Conservation (phyloP, 1,140 invertebrate genomes). For the Drosophila busckii region DNA sequence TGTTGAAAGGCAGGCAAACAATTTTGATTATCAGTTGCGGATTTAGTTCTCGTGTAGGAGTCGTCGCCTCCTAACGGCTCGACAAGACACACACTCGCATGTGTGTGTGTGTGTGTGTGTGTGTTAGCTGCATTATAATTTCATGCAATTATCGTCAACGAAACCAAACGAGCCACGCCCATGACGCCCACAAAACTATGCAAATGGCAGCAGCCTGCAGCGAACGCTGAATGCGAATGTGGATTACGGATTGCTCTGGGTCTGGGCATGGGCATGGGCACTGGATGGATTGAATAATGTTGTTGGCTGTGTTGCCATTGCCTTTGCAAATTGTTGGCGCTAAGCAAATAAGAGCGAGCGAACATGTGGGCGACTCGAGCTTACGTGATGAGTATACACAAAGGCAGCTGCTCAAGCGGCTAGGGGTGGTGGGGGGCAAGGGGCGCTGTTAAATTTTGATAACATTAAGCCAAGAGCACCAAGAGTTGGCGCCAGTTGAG, state of each 20-base stretch:
- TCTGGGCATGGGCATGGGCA: background rate
- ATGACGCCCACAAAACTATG: slow-evolving; percentile 23
- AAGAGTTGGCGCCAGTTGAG: slow-evolving; percentile 47
- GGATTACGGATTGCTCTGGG: slow-evolving; percentile 30
- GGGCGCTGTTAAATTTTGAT: slow-evolving; percentile 54
- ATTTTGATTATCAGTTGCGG: too few species aligned
- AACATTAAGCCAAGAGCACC: slow-evolving; percentile 56
- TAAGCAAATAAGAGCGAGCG: slow-evolving; percentile 59
- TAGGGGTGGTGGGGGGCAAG: background rate
- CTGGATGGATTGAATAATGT: background rate
- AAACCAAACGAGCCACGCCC: slow-evolving; percentile 1
- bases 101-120: too few species aligned
- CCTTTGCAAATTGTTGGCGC: slow-evolving; percentile 50
- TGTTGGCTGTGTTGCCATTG: slow-evolving; percentile 37
- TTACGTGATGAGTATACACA: slow-evolving; percentile 47
- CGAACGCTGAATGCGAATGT: background rate
- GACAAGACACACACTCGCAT: slow-evolving; percentile 18
- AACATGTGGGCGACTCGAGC: slow-evolving; percentile 31
- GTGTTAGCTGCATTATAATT: slow-evolving; percentile 76
- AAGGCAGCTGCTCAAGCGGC: too few species aligned
- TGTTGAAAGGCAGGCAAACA: too few species aligned
- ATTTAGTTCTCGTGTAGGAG: slow-evolving; percentile 36
- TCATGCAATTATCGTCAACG: slow-evolving; percentile 72
- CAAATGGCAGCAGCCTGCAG: slow-evolving; percentile 39
- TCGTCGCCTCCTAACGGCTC: slow-evolving; percentile 36